Conservation (phyloP, 1,140 invertebrate species). For the Bilobella aurantiaca region DNA sequence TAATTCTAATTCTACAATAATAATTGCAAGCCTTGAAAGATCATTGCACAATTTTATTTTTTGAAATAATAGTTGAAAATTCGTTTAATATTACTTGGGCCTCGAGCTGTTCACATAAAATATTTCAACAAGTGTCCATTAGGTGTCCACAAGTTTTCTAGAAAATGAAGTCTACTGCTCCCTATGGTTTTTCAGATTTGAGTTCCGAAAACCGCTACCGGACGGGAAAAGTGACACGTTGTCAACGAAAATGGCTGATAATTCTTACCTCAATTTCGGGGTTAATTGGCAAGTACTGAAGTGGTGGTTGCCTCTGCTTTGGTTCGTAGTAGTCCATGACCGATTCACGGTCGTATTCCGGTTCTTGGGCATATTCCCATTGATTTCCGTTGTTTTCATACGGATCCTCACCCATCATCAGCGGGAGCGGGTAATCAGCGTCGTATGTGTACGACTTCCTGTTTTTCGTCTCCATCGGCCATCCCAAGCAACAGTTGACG, state of each 20-base stretch:
- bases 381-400: background rate
- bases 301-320: background rate
- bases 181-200: too few species aligned
- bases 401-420: background rate
- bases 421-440: background rate
- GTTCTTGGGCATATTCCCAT: constrained; percentile 8
- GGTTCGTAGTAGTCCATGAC: background rate
- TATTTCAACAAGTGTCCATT: too few species aligned
- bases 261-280: constrained; percentile 1
- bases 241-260: background rate
- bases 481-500: background rate
- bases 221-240: too few species aligned
- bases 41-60: too few species aligned
- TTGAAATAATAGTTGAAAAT: too few species aligned
- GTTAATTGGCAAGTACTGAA: background rate
- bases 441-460: background rate
- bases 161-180: too few species aligned
- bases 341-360: background rate
- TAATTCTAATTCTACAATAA: too few species aligned
- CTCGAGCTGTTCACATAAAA: too few species aligned
- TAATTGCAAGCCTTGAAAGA: too few species aligned
- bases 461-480: background rate
- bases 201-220: too few species aligned
- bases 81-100: too few species aligned
- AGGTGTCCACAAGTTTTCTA: too few species aligned